phyloP scores from a whole-genome alignment of 2,888 invertebrate genomes.

The Cerceris ruficornis region DNA sequence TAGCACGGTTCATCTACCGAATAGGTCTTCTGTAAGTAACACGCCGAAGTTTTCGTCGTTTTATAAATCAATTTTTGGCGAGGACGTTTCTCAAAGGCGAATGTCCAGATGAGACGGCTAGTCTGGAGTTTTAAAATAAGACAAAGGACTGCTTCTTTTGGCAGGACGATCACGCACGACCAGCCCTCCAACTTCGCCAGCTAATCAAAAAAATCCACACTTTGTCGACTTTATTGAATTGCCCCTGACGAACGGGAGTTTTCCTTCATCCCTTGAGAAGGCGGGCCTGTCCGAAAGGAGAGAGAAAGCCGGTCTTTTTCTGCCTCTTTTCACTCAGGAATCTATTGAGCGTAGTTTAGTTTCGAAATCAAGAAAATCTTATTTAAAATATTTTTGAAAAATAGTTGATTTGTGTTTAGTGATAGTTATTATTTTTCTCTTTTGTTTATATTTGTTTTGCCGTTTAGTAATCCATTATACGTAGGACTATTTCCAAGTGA shows the following conservation, averaged over 20 bases:
- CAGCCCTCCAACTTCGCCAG: slow-evolving; percentile 76
- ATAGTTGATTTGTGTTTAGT: too few relatives aligned
- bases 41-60: too few relatives aligned
- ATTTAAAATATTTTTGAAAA: too few relatives aligned
- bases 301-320: slow-evolving; percentile 3
- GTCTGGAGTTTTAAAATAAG: slow-evolving; percentile 73
- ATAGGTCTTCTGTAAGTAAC: too few relatives aligned
- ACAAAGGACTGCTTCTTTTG: slow-evolving; percentile 68
- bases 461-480: too few relatives aligned
- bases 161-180: slow-evolving; percentile 78
- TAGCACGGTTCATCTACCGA: too few relatives aligned
- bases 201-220: slow-evolving; percentile 81
- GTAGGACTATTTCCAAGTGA: too few relatives aligned
- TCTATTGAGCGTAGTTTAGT: neutral
- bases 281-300: slow-evolving; percentile 17
- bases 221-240: slow-evolving; percentile 77
- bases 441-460: too few relatives aligned
- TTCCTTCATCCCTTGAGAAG: slow-evolving; percentile 35
- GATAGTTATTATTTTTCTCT: too few relatives aligned
- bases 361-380: too few relatives aligned
- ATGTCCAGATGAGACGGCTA: slow-evolving; percentile 28
- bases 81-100: too few relatives aligned
- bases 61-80: too few relatives aligned
- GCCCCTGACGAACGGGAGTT: slow-evolving; percentile 51
- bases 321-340: neutral